phyloP scores from a whole-genome alignment of 2,888 invertebrate species.

The Stenurella melanura region DNA sequence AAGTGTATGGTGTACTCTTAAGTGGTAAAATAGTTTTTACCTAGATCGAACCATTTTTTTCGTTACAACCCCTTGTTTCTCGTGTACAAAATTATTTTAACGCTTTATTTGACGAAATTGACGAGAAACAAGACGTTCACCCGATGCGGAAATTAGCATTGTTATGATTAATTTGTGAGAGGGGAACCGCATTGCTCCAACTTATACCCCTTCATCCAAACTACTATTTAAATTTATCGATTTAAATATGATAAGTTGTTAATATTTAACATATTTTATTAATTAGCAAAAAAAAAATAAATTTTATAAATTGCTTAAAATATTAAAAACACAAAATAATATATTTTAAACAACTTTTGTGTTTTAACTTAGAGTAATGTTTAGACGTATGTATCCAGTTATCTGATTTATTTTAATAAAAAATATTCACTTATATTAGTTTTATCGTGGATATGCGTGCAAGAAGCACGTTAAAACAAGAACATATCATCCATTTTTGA shows the following conservation, averaged over 20 bases:
- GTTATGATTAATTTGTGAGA: neutral
- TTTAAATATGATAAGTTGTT: conserved; percentile 36
- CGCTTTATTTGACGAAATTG: neutral
- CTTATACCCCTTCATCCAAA: neutral
- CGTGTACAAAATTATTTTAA: neutral
- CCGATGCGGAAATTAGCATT: neutral
- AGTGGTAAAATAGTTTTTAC: neutral
- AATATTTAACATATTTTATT: conserved; percentile 39
- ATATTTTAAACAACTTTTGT: conserved; percentile 56
- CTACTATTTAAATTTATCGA: conserved; percentile 29
- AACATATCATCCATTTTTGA: conserved; percentile 19
- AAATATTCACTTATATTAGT: conserved; percentile 37
- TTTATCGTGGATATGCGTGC: conserved; percentile 26
- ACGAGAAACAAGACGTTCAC: neutral
- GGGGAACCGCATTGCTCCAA: neutral
- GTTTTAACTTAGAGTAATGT: conserved; percentile 47
- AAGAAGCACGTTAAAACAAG: neutral
- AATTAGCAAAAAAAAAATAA: conserved; percentile 39
- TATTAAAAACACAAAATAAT: conserved; percentile 51
- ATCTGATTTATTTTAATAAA: conserved; percentile 41
- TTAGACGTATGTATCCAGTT: conserved; percentile 37
- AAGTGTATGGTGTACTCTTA: conserved; percentile 1
- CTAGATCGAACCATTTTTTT: neutral
- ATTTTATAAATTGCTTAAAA: conserved; percentile 46
- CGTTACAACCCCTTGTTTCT: neutral